These are phyloP conservation scores for Megalops cyprinoides DNA, from an alignment of 2,797 vertebrate genomes.

Conservation along the genomic window DNA sequence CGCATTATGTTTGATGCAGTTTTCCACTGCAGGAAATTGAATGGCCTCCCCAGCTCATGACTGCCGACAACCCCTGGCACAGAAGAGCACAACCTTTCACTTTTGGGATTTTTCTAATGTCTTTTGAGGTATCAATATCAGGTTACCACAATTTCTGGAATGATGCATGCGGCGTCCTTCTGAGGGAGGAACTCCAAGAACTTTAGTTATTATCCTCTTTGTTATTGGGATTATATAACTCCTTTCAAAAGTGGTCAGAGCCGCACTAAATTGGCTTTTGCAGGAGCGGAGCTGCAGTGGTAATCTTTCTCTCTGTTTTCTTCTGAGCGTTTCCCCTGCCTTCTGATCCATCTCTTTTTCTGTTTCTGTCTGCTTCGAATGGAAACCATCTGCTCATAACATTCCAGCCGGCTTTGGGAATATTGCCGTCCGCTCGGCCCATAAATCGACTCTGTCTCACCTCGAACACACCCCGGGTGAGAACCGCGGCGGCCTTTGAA, in stretches of 20 bases:
- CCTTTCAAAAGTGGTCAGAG: slow-evolving; percentile 36
- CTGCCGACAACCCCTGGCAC: slow-evolving; percentile 22
- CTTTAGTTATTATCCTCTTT: slow-evolving; percentile 30
- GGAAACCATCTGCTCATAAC: slow-evolving; percentile 54
- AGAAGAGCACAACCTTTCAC: slow-evolving; percentile 1
- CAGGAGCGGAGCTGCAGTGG: slow-evolving; percentile 1
- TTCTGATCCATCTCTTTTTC: neutral
- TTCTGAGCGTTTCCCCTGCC: slow-evolving; percentile 22
- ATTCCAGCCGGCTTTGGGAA: neutral
- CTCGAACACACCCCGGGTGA: neutral
- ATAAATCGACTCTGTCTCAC: neutral
- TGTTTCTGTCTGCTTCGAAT: slow-evolving; percentile 39
- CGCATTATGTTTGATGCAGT: neutral
- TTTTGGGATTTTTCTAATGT: slow-evolving; percentile 29
- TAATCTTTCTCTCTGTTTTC: slow-evolving; percentile 17
- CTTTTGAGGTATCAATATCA: slow-evolving; percentile 43
- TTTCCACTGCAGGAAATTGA: neutral
- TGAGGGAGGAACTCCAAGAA: slow-evolving; percentile 16
- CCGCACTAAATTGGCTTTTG: slow-evolving; percentile 18
- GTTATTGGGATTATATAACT: slow-evolving; percentile 53
- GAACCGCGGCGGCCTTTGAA: neutral
- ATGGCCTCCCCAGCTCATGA: slow-evolving; percentile 20
- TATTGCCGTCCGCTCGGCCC: slow-evolving; percentile 6
- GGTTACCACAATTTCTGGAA: slow-evolving; percentile 28
- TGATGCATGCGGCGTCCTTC: slow-evolving; percentile 34